Base-by-base conservation (phyloP, 2,797 vertebrate species). In the Trachurus trachurus region DNA sequence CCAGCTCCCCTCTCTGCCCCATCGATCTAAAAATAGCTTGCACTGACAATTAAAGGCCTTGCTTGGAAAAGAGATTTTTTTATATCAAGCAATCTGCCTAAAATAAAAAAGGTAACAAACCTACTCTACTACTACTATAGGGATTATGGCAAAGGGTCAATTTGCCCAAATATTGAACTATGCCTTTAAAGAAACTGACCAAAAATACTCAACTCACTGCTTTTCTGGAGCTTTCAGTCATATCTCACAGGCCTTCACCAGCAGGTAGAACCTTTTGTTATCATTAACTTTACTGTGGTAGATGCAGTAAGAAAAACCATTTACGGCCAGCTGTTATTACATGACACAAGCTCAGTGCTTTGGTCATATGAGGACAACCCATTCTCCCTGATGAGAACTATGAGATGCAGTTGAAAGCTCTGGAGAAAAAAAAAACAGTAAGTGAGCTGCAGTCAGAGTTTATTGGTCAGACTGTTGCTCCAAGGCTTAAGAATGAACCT, bases 341-440 rank as follows among this genome's bases (percentile, higher is more conserved):
- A 10, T 49, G 62, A 37, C 42, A 44, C 11, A 40, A 16, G 21
- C 19, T 53, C 10, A n/a, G 16, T 19, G 21, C 34, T 40, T 5
- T 52, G 9, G 49, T 52, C 49, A 4, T 5, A 1, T 52, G n/a
- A 52, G 5, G n/a, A 52, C 4, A 52, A 52, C 1, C n/a, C 21
- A n/a, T 9, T 2, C 6, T 47, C 10, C 1, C 49, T 21, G 7
- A n/a, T 10, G 9, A 21, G n/a, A 9, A 11, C 49, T 22, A 1
- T 40, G n/a, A 58, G 10, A 39, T 39, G n/a, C 53, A 9, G 17
- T 59, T 66, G 13, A 66, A 66, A 61, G 44, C 45, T 26, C 45
- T n/a, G 17, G 19, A 45, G 26, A 37, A 7, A 6, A 6, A 34
- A 34, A 34, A 34, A 34, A 34, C 2, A 31, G 15, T 26, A 39